phyloP scores from a whole-genome alignment of 2,888 invertebrate species.

The Synergus laeviventris region DNA sequence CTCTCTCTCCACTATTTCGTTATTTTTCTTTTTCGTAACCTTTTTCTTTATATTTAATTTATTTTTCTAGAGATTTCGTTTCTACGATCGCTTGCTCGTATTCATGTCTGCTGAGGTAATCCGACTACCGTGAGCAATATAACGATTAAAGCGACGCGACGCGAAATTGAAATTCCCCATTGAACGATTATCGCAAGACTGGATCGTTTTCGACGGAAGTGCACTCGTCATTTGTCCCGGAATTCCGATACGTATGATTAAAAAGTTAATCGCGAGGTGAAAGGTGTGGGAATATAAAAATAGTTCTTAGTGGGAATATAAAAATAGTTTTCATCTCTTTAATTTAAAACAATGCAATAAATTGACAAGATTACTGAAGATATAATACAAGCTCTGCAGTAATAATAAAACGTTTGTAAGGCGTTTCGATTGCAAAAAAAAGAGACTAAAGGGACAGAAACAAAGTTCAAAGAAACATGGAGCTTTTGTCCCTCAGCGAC shows the following conservation, averaged over 20 bases:
- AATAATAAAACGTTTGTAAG: no score
- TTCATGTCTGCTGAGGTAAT: conserved; percentile 28
- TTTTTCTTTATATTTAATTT: not conserved
- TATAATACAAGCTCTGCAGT: no score
- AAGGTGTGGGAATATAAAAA: no score
- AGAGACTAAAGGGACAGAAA: not conserved
- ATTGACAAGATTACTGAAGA: no score
- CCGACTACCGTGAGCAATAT: conserved; percentile 33
- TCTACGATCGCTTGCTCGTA: not conserved
- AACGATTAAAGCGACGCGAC: conserved; percentile 31
- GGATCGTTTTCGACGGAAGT: conserved; percentile 24
- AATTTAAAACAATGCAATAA: not conserved
- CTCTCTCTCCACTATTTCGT: not conserved
- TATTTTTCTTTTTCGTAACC: not conserved
- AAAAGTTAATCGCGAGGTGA: conserved; percentile 21
- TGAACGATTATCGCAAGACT: conserved; percentile 28
- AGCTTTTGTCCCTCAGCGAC: not conserved
- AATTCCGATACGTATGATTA: conserved; percentile 19
- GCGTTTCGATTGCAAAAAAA: no score
- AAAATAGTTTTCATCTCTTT: not conserved
- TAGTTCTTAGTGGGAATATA: not conserved
- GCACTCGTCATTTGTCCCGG: conserved; percentile 30
- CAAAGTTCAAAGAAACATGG: conserved; percentile 20
- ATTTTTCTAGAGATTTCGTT: conserved; percentile 10
- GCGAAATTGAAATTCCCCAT: conserved; percentile 38